Base-by-base conservation (phyloP, 2,888 invertebrate species). In the Altica lythri region DNA sequence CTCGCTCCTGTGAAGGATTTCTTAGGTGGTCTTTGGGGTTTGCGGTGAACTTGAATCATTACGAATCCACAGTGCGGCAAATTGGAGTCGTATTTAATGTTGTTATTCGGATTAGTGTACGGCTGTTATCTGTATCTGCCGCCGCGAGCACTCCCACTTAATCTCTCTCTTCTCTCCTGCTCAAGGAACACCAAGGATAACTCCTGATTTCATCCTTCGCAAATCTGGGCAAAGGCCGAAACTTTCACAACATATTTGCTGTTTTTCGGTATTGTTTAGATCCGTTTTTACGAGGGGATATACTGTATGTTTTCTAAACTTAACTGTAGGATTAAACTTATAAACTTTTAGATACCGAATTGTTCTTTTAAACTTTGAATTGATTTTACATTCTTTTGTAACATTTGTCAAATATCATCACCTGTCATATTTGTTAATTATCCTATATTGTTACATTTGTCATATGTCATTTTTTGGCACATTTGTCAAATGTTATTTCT, bases 41-140 rank as follows among this genome's bases (percentile, higher is more conserved):
- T 72, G 72, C 70, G 73, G 71, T 70, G 65, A 70, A 66, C 68
- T 66, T 68, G 68, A 72, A 75, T 74, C 69, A 73, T 74, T 73
- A 72, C 73, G 71, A 76, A 76, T 75, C 75, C 78, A 77, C 78
- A 75, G 75, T 73, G 78, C 78, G 78, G 78, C 75, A 78, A 78
- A 78, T 78, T 78, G 78, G 74, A 77, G 76, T 75, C 76, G 78
- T 77, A 78, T 78, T 78, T 78, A 78, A 78, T 77, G 78, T 77
- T 78, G 77, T 78, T 79, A 78, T 76, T 76, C 72, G 77, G 76
- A 76, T 77, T 76, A 76, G 72, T 71, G 73, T 69, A 62, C 64
- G 69, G 69, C 63, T 65, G 74, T 75, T 75, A 75, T 75, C 75
- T 75, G 72, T 72, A 71, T 70, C 73, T 72, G 73, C 73, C 73